phyloP scores from a whole-genome alignment of 2,888 invertebrate species.

The Andrena bucephala region DNA sequence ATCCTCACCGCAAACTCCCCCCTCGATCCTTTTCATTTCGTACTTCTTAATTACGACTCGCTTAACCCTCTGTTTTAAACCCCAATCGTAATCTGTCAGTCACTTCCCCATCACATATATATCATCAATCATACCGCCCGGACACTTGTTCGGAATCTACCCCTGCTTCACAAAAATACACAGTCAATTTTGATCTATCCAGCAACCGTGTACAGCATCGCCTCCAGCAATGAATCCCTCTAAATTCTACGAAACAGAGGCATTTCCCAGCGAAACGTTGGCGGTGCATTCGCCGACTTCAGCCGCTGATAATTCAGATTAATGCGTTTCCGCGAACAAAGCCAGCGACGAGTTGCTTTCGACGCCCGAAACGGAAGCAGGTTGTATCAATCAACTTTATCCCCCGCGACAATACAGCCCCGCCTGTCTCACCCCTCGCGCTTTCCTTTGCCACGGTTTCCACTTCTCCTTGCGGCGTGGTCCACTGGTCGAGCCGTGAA shows the following conservation, averaged over 20 bases:
- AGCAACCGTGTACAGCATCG: too few relatives aligned
- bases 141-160: not conserved
- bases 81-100: not conserved
- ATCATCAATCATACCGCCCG: not conserved
- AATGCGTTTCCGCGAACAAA: constrained; percentile 35
- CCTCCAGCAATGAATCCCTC: not conserved
- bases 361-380: constrained; percentile 30
- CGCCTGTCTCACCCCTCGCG: not conserved
- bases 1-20: not conserved
- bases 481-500: not conserved
- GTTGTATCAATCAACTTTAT: constrained; percentile 44
- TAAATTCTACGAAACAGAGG: not conserved
- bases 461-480: not conserved
- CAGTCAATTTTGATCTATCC: too few relatives aligned
- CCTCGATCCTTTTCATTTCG: not conserved
- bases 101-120: not conserved
- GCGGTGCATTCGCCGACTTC: constrained; percentile 18
- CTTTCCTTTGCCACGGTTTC: not conserved
- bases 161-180: not conserved
- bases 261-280: not conserved
- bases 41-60: not conserved
- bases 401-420: not conserved
- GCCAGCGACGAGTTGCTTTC: constrained; percentile 23
- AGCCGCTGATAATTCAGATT: constrained; percentile 39
- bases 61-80: not conserved